Evolutionary conservation across 2,888 invertebrate species (phyloP).

Genomic region (Limenitis camilla): DNA sequence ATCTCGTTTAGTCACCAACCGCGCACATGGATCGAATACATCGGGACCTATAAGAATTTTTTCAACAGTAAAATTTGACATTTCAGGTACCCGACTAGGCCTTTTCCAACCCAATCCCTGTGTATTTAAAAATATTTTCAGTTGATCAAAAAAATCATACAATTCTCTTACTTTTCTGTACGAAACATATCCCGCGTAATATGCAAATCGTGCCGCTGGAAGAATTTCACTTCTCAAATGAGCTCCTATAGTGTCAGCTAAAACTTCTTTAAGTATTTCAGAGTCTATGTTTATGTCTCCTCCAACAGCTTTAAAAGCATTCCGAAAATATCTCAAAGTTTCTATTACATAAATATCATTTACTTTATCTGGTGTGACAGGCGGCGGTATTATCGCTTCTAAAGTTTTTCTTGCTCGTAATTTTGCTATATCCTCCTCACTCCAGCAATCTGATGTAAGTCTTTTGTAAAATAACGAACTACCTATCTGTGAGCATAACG

Average conservation of each 20-base stretch:
- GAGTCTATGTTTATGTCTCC: constrained; percentile 32
- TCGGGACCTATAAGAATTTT: constrained; percentile 48
- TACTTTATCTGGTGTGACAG: constrained; percentile 43
- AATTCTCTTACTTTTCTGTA: constrained; percentile 44
- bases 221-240: constrained; percentile 52
- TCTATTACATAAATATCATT: constrained; percentile 42
- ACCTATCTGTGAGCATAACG: constrained; percentile 41
- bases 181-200: constrained; percentile 61
- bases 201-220: constrained; percentile 56
- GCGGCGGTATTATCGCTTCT: constrained; percentile 43
- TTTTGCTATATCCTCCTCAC: constrained; percentile 47
- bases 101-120: constrained; percentile 56
- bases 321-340: constrained; percentile 44
- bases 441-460: constrained; percentile 46
- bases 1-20: constrained; percentile 49
- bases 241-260: constrained; percentile 58
- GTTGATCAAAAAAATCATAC: constrained; percentile 45
- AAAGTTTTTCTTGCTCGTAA: constrained; percentile 51
- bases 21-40: constrained; percentile 45
- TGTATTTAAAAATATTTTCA: constrained; percentile 50
- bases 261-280: constrained; percentile 43
- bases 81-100: constrained; percentile 39
- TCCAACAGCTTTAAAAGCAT: constrained; percentile 36
- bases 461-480: constrained; percentile 49
- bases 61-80: constrained; percentile 55